phyloP scores from a whole-genome alignment of 1,140 invertebrate species.

The Drosophila kikkawai region DNA sequence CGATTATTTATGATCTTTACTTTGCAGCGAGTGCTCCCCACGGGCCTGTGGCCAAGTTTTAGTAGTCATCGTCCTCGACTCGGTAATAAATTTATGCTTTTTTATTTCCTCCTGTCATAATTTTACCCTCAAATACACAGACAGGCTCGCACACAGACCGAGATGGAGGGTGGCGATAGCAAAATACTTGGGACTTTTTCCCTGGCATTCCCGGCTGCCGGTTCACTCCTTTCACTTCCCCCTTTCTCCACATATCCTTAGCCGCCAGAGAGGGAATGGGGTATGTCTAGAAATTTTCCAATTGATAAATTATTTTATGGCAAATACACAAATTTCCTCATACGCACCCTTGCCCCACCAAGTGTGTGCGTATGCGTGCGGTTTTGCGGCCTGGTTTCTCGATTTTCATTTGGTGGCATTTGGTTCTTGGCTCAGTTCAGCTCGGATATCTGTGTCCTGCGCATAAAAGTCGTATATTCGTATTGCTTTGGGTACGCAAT shows the following conservation, averaged over 20 bases:
- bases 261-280: not conserved
- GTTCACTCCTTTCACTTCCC: conserved; percentile 20
- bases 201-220: conserved; percentile 20
- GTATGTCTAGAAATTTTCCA: conserved; percentile 77
- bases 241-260: not conserved
- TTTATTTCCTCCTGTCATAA: conserved; percentile 84
- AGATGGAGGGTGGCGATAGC: conserved; percentile 38
- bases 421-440: conserved; percentile 18
- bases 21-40: conserved; percentile 67
- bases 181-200: conserved; percentile 74
- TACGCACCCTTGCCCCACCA: conserved; percentile 59
- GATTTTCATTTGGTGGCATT: conserved; percentile 53
- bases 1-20: conserved; percentile 83
- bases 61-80: conserved; percentile 78
- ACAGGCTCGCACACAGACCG: conserved; percentile 21
- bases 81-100: conserved; percentile 84
- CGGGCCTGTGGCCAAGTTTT: conserved; percentile 83
- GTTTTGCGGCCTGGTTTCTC: conserved; percentile 65
- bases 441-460: conserved; percentile 49
- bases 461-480: conserved; percentile 50
- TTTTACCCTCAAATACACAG: conserved; percentile 79
- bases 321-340: conserved; percentile 83
- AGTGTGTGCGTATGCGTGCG: conserved; percentile 22
- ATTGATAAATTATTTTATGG: conserved; percentile 84
- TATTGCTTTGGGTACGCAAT: conserved; percentile 61